Evolutionary conservation across 2,888 invertebrate genomes (phyloP).

Genomic region (Phrixothrix hirtus): DNA sequence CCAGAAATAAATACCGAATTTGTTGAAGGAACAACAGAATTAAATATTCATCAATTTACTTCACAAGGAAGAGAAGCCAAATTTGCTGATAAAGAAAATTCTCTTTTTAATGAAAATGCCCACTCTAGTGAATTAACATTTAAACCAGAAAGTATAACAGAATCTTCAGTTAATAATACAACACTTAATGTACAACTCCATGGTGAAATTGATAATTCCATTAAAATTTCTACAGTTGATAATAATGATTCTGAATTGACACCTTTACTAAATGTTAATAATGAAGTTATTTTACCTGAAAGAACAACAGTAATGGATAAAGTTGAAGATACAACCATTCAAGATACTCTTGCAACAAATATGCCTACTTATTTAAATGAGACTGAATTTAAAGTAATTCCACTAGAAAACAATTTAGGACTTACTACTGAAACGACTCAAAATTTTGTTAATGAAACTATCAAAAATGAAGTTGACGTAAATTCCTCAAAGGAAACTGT

Average conservation of each 20-base stretch:
- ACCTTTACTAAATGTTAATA: background rate
- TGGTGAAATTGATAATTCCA: no score
- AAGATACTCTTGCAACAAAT: no score
- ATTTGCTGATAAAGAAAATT: background rate
- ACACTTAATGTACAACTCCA: no score
- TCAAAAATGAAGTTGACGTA: background rate
- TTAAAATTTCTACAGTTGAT: background rate
- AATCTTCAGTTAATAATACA: background rate
- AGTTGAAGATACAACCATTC: constrained; percentile 1
- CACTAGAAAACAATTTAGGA: no score
- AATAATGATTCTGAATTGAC: background rate
- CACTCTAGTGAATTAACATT: background rate
- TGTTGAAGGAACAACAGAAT: background rate
- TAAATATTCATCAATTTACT: background rate
- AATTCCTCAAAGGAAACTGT: background rate
- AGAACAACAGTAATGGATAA: constrained; percentile 19
- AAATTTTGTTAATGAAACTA: background rate
- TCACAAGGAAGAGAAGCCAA: background rate
- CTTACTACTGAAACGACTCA: background rate
- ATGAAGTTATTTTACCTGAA: constrained; percentile 6
- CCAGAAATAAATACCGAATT: background rate
- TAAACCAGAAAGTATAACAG: background rate
- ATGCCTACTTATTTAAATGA: no score
- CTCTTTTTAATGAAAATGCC: background rate
- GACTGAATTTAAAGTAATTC: no score